Evolutionary conservation across 2,888 invertebrate genomes (phyloP), one percentile per base, ranked within the genome.

Genomic region (Cantharis flavilabris): DNA sequence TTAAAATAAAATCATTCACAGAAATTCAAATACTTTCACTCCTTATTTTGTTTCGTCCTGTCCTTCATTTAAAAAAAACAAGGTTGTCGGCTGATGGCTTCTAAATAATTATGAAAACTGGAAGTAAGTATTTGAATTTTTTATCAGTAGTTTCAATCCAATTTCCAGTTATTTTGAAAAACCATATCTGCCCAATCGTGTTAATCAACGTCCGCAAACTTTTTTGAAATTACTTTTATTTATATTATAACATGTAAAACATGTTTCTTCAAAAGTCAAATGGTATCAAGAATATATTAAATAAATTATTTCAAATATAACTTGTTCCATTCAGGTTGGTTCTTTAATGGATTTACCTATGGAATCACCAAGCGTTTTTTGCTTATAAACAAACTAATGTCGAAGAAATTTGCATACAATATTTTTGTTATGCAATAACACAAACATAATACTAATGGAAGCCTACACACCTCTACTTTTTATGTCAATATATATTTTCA

Each of bases 331-430:
- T 0, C 28, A 30, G 28, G 28, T 10, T 11, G 10, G 4, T 33
- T 33, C 33, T 49, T 49, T 49, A 49, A n/a, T n/a, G n/a, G n/a
- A n/a, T n/a, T 49, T 33, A 33, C 33, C 13, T 33, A 33, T 33
- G 2, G 13, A 13, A 4, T 33, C 13, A 5, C 13, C 5, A 33
- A 4, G 13, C 33, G 33, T n/a, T 33, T 33, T 33, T 33, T 33
- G 26, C 33, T 33, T 33, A 33, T 33, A 33, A 49, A 49, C 49
- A 49, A 49, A n/a, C n/a, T n/a, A 49, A 49, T n/a, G 49, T 49
- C n/a, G n/a, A 49, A n/a, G 49, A 49, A 49, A 49, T 73, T 73
- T 73, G 10, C 73, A 73, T 73, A 72, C 64, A 30, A 62, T 33
- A 16, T 14, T 69, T 26, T 73, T 23, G 62, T 73, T 69, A 73